A percentile compares a stretch with the other conserved stretches of the same genome.
phyloP scores from a whole-genome alignment of 2,113 vertebrate genomes.

The Brienomyrus longianalis region DNA sequence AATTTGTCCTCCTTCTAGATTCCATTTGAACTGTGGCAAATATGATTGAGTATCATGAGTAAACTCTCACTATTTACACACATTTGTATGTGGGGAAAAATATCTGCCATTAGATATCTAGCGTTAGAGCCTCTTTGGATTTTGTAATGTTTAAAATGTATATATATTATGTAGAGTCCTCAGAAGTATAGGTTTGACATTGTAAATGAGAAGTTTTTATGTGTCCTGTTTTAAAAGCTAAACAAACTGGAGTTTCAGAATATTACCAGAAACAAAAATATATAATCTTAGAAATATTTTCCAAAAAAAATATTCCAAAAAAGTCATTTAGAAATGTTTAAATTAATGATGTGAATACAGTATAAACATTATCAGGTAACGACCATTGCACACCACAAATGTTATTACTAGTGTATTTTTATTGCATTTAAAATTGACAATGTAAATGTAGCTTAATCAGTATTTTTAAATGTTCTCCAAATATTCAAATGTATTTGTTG shows the following conservation, averaged over 20 bases:
- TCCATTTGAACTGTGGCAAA: not conserved
- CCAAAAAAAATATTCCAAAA: not conserved
- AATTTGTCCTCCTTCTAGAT: not conserved
- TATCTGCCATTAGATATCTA: not conserved
- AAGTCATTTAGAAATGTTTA: too few relatives aligned
- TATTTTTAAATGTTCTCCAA: not conserved
- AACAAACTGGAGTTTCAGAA: not conserved
- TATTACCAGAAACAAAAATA: not conserved
- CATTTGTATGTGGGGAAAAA: not conserved
- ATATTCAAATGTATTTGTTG: not conserved
- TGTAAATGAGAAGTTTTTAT: not conserved
- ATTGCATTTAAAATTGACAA: not conserved
- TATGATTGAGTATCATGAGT: not conserved
- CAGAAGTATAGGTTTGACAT: not conserved
- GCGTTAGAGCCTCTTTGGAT: not conserved
- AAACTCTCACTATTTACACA: not conserved
- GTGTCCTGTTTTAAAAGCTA: not conserved
- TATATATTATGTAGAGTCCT: not conserved
- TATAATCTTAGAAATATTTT: not conserved
- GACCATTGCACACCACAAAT: not conserved
- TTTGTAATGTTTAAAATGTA: not conserved
- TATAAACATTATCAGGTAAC: not conserved
- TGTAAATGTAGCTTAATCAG: not conserved
- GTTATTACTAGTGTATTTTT: not conserved
- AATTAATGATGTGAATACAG: not conserved